A percentile compares a stretch with the other conserved stretches of the same genome.
phyloP scores from a whole-genome alignment of 2,888 invertebrate species.

The Marasmarcha lunaedactyla region DNA sequence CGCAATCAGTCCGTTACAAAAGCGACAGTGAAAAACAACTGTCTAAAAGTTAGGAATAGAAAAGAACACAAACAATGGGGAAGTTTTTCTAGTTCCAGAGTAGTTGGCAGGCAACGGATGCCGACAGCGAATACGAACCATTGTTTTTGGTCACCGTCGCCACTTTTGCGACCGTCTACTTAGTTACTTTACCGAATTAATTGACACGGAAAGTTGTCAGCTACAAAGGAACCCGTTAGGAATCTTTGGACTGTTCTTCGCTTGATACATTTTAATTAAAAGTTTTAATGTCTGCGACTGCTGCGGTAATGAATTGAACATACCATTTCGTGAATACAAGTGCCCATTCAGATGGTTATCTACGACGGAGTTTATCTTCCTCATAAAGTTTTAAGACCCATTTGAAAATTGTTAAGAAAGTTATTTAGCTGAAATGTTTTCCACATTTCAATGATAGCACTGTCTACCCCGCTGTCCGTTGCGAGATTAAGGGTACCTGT shows the following conservation, averaged over 20 bases:
- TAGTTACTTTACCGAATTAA: slow-evolving; percentile 53
- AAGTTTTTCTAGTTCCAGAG: slow-evolving; percentile 48
- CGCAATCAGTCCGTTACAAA: slow-evolving; percentile 24
- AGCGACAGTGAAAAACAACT: slow-evolving; percentile 36
- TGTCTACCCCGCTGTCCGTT: too few species aligned
- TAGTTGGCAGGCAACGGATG: slow-evolving; percentile 43
- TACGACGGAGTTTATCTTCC: neutral
- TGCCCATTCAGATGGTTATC: slow-evolving; percentile 1
- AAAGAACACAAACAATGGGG: slow-evolving; percentile 41
- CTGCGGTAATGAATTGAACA: slow-evolving; percentile 33
- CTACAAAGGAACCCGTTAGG: slow-evolving; percentile 43
- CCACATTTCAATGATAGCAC: neutral
- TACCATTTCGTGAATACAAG: slow-evolving; percentile 1
- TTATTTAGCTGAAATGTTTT: slow-evolving; percentile 4
- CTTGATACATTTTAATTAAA: slow-evolving; percentile 63
- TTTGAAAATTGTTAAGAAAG: neutral
- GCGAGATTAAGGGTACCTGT: too few species aligned
- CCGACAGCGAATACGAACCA: slow-evolving; percentile 37
- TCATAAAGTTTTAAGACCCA: neutral
- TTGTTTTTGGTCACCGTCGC: slow-evolving; percentile 40
- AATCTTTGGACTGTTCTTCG: slow-evolving; percentile 36
- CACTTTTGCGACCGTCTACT: slow-evolving; percentile 39
- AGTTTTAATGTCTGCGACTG: slow-evolving; percentile 43
- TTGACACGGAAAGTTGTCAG: slow-evolving; percentile 47
- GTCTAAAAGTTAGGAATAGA: slow-evolving; percentile 38